Evolutionary conservation across 2,888 invertebrate genomes (phyloP).

Genomic region (Nineta flava): DNA sequence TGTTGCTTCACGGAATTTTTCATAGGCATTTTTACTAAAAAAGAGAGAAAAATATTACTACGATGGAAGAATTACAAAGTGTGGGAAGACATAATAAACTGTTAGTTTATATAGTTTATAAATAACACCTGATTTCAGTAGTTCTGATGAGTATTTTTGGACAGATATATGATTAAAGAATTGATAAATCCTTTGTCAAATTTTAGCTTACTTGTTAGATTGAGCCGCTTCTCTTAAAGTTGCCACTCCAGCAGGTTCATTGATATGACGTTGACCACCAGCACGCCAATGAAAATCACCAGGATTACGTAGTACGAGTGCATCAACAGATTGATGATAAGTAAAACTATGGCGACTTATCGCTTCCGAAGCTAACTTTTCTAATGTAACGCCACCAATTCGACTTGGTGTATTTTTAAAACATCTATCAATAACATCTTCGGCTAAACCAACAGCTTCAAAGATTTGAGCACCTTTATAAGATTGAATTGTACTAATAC

Average conservation of each 20-base stretch:
- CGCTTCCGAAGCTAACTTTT: constrained; percentile 72
- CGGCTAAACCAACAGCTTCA: constrained; percentile 89
- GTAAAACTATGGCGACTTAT: constrained; percentile 67
- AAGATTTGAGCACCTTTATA: constrained; percentile 99
- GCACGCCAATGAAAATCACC: constrained; percentile 95
- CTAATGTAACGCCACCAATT: constrained; percentile 79
- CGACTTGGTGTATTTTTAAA: constrained; percentile 64
- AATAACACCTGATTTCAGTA: no score
- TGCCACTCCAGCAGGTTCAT: constrained; percentile 65
- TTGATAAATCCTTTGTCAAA: not conserved
- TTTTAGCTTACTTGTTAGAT: not conserved
- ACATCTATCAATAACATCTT: constrained; percentile 87
- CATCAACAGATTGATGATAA: constrained; percentile 52
- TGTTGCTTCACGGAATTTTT: constrained; percentile 71
- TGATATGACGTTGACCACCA: constrained; percentile 95
- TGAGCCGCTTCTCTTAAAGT: constrained; percentile 6
- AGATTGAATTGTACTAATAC: constrained; percentile 94
- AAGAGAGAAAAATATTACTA: not conserved
- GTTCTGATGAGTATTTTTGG: no score
- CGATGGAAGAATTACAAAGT: not conserved
- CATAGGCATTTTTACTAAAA: constrained; percentile 47
- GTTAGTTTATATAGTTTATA: no score
- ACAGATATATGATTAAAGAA: not conserved
- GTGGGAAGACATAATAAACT: not conserved
- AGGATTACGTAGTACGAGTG: constrained; percentile 56